Base-by-base conservation (phyloP, 2,888 invertebrate species). In the Cerceris rybyensis region DNA sequence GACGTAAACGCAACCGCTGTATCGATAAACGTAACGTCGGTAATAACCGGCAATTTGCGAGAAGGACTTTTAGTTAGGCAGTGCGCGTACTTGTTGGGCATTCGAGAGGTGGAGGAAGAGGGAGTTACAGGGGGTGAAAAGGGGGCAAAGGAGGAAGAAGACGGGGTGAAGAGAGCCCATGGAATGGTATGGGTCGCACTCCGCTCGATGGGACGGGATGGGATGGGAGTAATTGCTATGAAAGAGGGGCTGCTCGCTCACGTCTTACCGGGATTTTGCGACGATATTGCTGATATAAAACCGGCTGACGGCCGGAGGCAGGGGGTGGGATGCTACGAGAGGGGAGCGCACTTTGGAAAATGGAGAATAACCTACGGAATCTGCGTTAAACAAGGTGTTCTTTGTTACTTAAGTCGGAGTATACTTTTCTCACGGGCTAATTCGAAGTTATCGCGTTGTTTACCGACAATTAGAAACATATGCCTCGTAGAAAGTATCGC, bases 1-100 rank as follows among this genome's bases (percentile, higher is more conserved):
- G 78, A 79, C 81, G 81, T 87, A 86, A 88, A 86, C 80, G 86
- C 87, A 85, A 88, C 85, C 86, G 83, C 84, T 80, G 87, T 88
- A 88, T 89, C 88, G 89, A 90, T 91, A 88, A 90, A 91, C 88
- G 89, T 87, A 88, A 88, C 87, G 86, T 82, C 79, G 75, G 89
- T 91, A 91, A 92, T 92, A 92, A 91, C 90, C 88, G 86, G 90
- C 89, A 91, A 91, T 92, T 92, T 92, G 88, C 88, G 87, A 88
- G 87, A 87, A 85, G 90, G 89, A 89, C 89, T 90, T 91, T 90
- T 90, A 90, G 90, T 91, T 88, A 89, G 86, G 86, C 88, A 85
- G 89, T 85, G 84, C 86, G 87, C 83, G 84, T 83, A 86, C 80
- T 78, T 17, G 28, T 57, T 61, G 69, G 74, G 41, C 17, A 75